Evolutionary conservation across 2,888 invertebrate genomes (phyloP).

Genomic region (Anthophora plumipes): DNA sequence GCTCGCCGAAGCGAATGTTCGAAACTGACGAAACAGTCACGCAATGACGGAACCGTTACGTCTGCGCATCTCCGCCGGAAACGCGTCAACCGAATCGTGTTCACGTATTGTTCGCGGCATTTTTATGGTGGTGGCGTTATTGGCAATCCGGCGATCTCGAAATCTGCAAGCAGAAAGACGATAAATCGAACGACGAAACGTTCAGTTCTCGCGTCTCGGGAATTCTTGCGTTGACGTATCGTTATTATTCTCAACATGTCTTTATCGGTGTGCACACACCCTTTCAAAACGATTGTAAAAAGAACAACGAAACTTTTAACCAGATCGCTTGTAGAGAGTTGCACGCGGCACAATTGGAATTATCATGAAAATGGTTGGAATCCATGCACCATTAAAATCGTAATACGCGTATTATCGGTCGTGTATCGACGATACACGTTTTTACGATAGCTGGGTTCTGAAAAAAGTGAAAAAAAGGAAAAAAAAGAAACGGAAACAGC

Average conservation of each 20-base stretch:
- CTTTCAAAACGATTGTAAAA: conserved; percentile 3
- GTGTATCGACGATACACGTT: conserved; percentile 8
- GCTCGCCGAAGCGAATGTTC: neutral
- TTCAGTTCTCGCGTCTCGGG: conserved; percentile 22
- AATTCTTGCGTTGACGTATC: conserved; percentile 9
- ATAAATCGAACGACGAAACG: conserved; percentile 40
- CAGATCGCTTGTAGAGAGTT: neutral
- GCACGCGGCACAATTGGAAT: conserved; percentile 15
- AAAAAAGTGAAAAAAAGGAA: conserved; percentile 5
- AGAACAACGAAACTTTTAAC: neutral
- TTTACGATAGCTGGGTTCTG: conserved; percentile 7
- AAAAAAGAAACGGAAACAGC: neutral
- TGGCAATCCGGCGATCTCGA: conserved; percentile 28
- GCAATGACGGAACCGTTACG: conserved; percentile 24
- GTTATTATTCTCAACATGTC: conserved; percentile 19
- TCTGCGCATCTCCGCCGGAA: conserved; percentile 25
- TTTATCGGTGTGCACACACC: conserved; percentile 10
- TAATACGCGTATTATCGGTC: conserved; percentile 24
- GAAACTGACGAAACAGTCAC: neutral
- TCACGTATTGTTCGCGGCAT: conserved; percentile 44
- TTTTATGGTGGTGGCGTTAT: conserved; percentile 50
- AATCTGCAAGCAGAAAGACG: conserved; percentile 39
- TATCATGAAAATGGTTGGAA: neutral
- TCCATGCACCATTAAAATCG: conserved; percentile 18
- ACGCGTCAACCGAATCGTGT: conserved; percentile 33